Base-by-base conservation (phyloP, 2,888 invertebrate species). In the Nephrotoma guestfalica region DNA sequence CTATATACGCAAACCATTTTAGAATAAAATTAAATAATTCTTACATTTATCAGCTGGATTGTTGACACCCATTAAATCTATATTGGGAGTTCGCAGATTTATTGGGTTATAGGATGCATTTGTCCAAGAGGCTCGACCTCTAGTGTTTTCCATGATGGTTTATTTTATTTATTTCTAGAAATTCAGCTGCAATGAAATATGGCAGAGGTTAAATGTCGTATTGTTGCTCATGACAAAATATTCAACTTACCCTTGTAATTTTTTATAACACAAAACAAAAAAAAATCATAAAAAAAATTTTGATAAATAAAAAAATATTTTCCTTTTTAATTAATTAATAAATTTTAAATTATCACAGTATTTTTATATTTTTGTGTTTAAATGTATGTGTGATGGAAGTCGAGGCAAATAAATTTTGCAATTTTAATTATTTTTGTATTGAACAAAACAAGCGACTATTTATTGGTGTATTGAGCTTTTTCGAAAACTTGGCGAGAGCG, bases 1-100 rank as follows among this genome's bases (percentile, higher is more conserved):
- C 30, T 18, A 18, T 57, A 4, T 6, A 51, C 15, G 7, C 51
- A 15, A 30, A 51, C 6, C 15, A 51, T 30, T 9, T 30, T 43
- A 57, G 6, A 15, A 30, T 4, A 71, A 15, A 41, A 13, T 7
- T 84, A 41, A 84, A 84, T 13, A 2, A n/a, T 41, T 43, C 85
- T 85, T 43, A 85, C 85, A 18, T 85, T 85, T 85, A 85, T 85
- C 85, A 30, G 43, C 43, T 30, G 85, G 18, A 43, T 85, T 85
- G 18, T 41, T 84, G 13, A 84, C 84, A 41, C 85, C 85, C 30
- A 85, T 9, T 45, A 45, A 85, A 43, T 85, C 43, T 86, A 57
- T 57, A 86, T 86, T 51, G 4, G 86, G 86, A n/a, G 51, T 51
- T n/a, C 86, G 40, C 30, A 86, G n/a, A 41, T 51, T 51, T 57